phyloP scores from a whole-genome alignment of 2,113 vertebrate genomes.

The Laticauda colubrina region DNA sequence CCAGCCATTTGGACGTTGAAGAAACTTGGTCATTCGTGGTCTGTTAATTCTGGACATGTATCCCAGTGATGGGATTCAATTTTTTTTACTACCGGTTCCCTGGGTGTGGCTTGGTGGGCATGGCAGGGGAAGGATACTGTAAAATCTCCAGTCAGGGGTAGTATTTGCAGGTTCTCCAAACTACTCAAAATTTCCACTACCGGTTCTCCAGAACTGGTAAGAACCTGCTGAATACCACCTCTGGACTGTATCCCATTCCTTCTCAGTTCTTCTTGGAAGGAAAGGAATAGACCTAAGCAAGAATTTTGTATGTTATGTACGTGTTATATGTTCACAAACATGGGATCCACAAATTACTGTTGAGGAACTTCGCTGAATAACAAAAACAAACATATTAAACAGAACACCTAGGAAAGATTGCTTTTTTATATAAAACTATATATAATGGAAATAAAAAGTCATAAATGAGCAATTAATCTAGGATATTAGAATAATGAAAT shows the following conservation, averaged over 20 bases:
- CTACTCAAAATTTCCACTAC: too few relatives aligned
- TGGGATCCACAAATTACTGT: not conserved
- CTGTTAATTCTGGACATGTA: not conserved
- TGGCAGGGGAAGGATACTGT: too few relatives aligned
- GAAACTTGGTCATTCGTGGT: not conserved
- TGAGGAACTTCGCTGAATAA: not conserved
- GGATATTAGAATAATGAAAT: not conserved
- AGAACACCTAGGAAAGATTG: not conserved
- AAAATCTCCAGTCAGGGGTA: too few relatives aligned
- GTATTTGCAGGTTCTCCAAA: too few relatives aligned
- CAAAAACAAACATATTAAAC: not conserved
- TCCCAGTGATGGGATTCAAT: not conserved
- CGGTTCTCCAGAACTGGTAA: too few relatives aligned
- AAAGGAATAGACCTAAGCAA: not conserved
- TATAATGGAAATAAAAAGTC: not conserved
- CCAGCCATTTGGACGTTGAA: not conserved
- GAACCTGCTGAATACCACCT: too few relatives aligned
- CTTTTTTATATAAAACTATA: not conserved
- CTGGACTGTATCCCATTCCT: not conserved
- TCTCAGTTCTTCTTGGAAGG: not conserved
- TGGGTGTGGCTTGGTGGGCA: too few relatives aligned
- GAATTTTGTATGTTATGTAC: not conserved
- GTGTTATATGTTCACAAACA: not conserved
- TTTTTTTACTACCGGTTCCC: too few relatives aligned
- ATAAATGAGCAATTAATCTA: not conserved